Evolutionary conservation across 2,797 vertebrate genomes (phyloP).

Genomic region (Tenualosa thibaudeaui): DNA sequence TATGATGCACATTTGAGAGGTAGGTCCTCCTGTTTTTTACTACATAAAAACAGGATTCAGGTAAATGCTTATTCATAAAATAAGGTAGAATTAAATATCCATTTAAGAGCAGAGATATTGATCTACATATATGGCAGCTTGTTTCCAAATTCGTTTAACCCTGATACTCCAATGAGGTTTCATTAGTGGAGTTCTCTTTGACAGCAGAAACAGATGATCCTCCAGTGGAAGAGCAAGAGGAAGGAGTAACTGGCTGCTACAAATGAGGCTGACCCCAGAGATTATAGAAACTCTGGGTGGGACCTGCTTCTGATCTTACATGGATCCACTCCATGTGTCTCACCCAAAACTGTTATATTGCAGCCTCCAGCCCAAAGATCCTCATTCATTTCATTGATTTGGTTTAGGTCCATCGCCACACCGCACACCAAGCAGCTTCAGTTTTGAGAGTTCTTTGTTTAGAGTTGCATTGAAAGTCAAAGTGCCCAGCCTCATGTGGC

Average conservation of each 20-base stretch:
- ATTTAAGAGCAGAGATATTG: not conserved
- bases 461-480: not conserved
- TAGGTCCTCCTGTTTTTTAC: constrained; percentile 3
- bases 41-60: not conserved
- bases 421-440: not conserved
- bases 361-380: not conserved
- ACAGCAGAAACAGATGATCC: too few relatives aligned
- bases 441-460: not conserved
- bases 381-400: not conserved
- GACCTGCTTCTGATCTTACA: too few relatives aligned
- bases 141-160: not conserved
- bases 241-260: not conserved
- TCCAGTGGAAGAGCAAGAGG: too few relatives aligned
- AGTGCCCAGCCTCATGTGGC: not conserved
- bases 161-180: not conserved
- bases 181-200: too few relatives aligned
- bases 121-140: not conserved
- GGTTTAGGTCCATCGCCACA: not conserved
- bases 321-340: too few relatives aligned
- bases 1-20: not conserved
- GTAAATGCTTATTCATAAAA: not conserved
- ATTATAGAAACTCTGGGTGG: not conserved
- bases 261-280: not conserved
- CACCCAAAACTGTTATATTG: not conserved
- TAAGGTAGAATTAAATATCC: not conserved